Evolutionary conservation across 2,113 vertebrate species (phyloP).

Genomic region (Nibea albiflora): DNA sequence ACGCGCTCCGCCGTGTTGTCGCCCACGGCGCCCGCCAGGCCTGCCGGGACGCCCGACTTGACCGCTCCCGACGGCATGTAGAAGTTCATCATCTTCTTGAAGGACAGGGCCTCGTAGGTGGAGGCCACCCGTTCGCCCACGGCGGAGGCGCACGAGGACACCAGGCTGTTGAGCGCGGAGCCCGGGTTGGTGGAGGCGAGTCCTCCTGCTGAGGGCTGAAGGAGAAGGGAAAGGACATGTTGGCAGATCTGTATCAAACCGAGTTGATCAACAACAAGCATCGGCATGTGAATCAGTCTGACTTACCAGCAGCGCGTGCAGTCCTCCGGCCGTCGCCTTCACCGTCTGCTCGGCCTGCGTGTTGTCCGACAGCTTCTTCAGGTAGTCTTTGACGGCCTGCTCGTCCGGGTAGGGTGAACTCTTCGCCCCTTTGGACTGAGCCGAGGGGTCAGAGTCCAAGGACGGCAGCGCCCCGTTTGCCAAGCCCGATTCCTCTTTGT

Average conservation of each 20-base stretch:
- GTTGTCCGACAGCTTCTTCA: conserved; percentile 83
- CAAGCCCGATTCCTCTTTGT: conserved; percentile 41
- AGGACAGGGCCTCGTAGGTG: conserved; percentile 94
- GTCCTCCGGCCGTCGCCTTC: conserved; percentile 65
- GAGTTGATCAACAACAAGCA: too few species aligned
- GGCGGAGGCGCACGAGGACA: conserved; percentile 94
- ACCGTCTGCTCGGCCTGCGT: conserved; percentile 67
- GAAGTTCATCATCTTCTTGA: conserved; percentile 97
- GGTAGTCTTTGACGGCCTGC: conserved; percentile 86
- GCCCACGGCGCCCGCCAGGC: conserved; percentile 59
- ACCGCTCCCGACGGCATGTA: conserved; percentile 78
- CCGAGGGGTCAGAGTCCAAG: conserved; percentile 6
- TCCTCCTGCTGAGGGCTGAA: conserved; percentile 78
- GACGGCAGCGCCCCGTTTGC: conserved; percentile 53
- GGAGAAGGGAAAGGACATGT: neutral
- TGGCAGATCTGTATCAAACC: too few species aligned
- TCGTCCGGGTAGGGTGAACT: conserved; percentile 82
- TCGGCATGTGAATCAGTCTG: neutral
- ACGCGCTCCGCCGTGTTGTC: conserved; percentile 86
- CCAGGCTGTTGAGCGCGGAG: conserved; percentile 92
- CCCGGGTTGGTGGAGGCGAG: conserved; percentile 56
- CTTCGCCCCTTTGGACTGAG: conserved; percentile 56
- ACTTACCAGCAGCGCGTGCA: conserved; percentile 76
- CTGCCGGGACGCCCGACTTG: conserved; percentile 26
- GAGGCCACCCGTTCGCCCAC: conserved; percentile 95